A percentile compares a stretch with the other conserved stretches of the same genome.
These are phyloP conservation scores for Pectinophora gossypiella DNA, from an alignment of 1,140 invertebrate genomes.

Conservation along the genomic window DNA sequence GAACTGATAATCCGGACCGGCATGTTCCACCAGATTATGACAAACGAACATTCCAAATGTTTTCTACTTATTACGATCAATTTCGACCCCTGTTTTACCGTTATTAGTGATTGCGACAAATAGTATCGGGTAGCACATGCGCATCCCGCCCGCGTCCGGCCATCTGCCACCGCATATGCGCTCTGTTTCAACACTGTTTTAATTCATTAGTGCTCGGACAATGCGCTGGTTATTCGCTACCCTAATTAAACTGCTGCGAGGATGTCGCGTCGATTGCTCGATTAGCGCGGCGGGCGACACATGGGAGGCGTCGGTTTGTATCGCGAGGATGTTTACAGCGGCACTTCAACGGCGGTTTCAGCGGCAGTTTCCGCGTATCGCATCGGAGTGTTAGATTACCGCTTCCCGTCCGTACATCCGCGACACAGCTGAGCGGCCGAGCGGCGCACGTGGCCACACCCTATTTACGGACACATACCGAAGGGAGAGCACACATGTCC, in stretches of 20 bases:
- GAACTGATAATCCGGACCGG: background rate
- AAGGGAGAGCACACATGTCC: conserved; percentile 72
- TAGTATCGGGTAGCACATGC: conserved; percentile 54
- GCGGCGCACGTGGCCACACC: conserved; percentile 72
- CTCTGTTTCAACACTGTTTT: conserved; percentile 57
- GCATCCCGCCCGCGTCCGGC: conserved; percentile 63
- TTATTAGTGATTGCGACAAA: conserved; percentile 52
- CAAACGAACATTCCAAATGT: background rate
- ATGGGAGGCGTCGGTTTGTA: background rate
- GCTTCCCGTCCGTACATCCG: conserved; percentile 69
- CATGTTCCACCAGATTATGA: background rate
- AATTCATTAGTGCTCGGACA: conserved; percentile 66
- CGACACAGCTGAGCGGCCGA: conserved; percentile 66
- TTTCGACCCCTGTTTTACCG: background rate
- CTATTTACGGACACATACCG: conserved; percentile 70
- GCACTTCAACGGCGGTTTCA: conserved; percentile 19
- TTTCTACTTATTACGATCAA: background rate
- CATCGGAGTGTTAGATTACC: conserved; percentile 65
- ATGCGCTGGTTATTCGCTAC: conserved; percentile 41
- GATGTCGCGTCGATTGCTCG: conserved; percentile 9
- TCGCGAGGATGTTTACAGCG: conserved; percentile 15
- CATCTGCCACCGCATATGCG: conserved; percentile 69
- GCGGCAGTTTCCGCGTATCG: conserved; percentile 41
- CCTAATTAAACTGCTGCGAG: conserved; percentile 26
- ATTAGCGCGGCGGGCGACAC: conserved; percentile 3